Percentiles rank a stretch among this genome's conserved stretches.
Conservation (phyloP, 1,140 invertebrate species). For the Stegodyphus dumicola region DNA sequence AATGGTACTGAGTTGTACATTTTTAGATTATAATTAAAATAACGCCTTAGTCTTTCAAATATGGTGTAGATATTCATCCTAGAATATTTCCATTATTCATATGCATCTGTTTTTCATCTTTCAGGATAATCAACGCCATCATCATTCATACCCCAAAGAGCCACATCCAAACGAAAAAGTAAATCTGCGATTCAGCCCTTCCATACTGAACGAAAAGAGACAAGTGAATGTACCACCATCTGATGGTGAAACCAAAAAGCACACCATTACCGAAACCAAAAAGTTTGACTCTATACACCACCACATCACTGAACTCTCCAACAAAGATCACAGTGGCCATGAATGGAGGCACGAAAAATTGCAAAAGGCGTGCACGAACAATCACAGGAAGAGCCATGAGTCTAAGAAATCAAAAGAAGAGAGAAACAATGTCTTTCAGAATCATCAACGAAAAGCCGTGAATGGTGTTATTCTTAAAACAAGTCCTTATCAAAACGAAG, state of each 20-base stretch:
- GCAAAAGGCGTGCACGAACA: slow-evolving; percentile 17
- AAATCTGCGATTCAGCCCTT: neutral
- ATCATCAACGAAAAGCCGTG: slow-evolving; percentile 5
- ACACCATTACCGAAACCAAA: neutral
- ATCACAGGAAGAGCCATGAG: slow-evolving; percentile 6
- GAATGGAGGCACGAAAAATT: slow-evolving; percentile 20
- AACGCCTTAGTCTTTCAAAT: neutral
- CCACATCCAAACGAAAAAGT: neutral
- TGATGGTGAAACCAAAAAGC: neutral
- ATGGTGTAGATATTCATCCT: neutral
- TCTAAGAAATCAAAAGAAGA: neutral
- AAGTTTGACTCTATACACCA: slow-evolving; percentile 7
- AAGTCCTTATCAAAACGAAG: slow-evolving; percentile 64
- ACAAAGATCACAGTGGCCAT: neutral
- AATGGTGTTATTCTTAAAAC: neutral
- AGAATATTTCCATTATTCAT: too few relatives aligned
- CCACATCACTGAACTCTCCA: slow-evolving; percentile 15
- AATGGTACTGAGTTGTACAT: too few relatives aligned
- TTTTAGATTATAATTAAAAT: too few relatives aligned
- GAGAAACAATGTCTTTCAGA: neutral
- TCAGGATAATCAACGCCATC: slow-evolving; percentile 7
- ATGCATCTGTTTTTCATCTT: neutral
- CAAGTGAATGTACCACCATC: neutral
- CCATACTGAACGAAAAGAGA: neutral
- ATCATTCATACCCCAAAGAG: neutral